Percentiles rank a stretch among this genome's conserved stretches.
phyloP scores from a whole-genome alignment of 2,888 invertebrate genomes.

The Euclidia mi region DNA sequence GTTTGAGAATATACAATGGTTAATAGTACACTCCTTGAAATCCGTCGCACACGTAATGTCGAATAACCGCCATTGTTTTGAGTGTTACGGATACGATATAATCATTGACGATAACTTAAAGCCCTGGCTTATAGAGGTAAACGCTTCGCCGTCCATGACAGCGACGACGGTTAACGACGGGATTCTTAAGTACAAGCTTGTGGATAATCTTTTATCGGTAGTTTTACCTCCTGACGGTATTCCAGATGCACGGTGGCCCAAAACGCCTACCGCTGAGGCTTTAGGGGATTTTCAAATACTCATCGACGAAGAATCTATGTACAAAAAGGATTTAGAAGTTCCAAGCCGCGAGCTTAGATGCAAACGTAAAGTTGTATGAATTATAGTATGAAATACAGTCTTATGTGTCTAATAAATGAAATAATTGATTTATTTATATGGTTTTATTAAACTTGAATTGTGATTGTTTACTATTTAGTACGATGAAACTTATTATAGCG shows the following conservation, averaged over 20 bases:
- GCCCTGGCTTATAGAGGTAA: slow-evolving; percentile 98
- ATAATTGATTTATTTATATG: not conserved
- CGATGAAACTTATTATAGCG: slow-evolving; percentile 69
- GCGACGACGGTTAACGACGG: slow-evolving; percentile 98
- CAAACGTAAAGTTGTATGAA: not conserved
- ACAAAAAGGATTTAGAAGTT: slow-evolving; percentile 88
- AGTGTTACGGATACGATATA: slow-evolving; percentile 98
- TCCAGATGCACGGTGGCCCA: slow-evolving; percentile 97
- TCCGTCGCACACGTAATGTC: slow-evolving; percentile 98
- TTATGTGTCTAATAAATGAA: not conserved
- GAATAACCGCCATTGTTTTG: slow-evolving; percentile 97
- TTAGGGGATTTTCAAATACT: slow-evolving; percentile 95
- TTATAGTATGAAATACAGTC: not conserved
- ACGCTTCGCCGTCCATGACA: slow-evolving; percentile 98
- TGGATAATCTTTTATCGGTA: slow-evolving; percentile 97
- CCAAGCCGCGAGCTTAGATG: not conserved
- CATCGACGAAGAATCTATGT: slow-evolving; percentile 94
- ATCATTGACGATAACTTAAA: slow-evolving; percentile 98
- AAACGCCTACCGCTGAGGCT: slow-evolving; percentile 93
- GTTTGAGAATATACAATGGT: slow-evolving; percentile 96
- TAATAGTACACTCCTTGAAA: slow-evolving; percentile 97
- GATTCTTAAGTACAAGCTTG: slow-evolving; percentile 97
- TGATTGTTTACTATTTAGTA: not conserved
- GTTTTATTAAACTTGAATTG: too few relatives aligned
- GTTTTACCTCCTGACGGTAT: slow-evolving; percentile 96